A percentile compares a stretch with the other conserved stretches of the same genome.
Conservation (phyloP, 2,888 invertebrate genomes). For the Athalia circularis region DNA sequence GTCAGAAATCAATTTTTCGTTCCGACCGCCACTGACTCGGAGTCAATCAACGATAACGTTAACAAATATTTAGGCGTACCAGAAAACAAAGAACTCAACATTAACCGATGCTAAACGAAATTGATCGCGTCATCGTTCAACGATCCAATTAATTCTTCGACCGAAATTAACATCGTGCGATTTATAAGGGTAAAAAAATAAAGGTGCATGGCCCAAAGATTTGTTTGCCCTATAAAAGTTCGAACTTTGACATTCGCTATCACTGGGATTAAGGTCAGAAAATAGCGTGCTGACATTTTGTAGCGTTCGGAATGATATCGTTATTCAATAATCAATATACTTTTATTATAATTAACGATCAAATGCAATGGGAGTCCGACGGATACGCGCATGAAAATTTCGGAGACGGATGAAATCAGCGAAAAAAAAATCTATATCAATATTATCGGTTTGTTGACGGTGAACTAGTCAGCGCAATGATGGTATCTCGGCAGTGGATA, state of each 20-base stretch:
- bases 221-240: background rate
- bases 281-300: constrained; percentile 35
- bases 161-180: no score
- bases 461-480: background rate
- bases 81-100: background rate
- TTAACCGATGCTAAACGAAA: background rate
- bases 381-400: background rate
- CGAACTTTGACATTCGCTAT: constrained; percentile 19
- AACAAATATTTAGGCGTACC: background rate
- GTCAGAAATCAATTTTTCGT: constrained; percentile 7
- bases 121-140: background rate
- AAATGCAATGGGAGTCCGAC: background rate
- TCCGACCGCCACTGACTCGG: constrained; percentile 12
- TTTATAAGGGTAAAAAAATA: background rate
- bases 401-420: background rate
- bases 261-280: constrained; percentile 24
- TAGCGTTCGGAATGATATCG: background rate
- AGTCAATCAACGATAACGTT: constrained; percentile 29
- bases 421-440: background rate
- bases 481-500: constrained; percentile 22
- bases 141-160: background rate
- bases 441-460: constrained; percentile 21
- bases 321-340: constrained; percentile 9
- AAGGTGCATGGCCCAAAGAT: background rate
- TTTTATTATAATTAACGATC: background rate